Evolutionary conservation across 2,888 invertebrate genomes (phyloP).

Genomic region (Drosophila helvetica): DNA sequence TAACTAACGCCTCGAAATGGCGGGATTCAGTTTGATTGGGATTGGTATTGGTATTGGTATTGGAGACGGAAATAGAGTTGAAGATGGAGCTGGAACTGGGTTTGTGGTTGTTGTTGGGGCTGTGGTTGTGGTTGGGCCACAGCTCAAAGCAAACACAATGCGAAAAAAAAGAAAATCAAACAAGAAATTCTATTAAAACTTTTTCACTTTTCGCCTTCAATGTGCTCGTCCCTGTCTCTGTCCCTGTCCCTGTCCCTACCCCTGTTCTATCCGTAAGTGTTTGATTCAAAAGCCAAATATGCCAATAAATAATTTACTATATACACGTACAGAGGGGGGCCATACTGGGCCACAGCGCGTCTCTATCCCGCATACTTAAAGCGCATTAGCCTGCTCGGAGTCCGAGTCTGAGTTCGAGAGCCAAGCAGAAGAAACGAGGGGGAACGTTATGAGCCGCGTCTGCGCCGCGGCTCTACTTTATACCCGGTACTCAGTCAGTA

Average conservation of each 20-base stretch:
- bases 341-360: conserved; percentile 3
- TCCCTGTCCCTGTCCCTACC: background rate
- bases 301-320: conserved; percentile 75
- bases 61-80: background rate
- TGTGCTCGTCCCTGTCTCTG: conserved; percentile 3
- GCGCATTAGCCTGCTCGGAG: conserved; percentile 59
- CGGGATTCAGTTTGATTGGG: conserved; percentile 38
- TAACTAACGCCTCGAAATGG: conserved; percentile 38
- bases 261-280: conserved; percentile 13
- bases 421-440: background rate
- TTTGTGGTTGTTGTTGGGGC: background rate
- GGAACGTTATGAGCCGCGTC: no score
- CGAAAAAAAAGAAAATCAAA: conserved; percentile 33
- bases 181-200: conserved; percentile 76
- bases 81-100: background rate
- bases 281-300: conserved; percentile 72
- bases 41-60: conserved; percentile 16
- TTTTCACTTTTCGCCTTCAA: conserved; percentile 64
- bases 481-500: no score
- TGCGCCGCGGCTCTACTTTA: no score
- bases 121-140: background rate
- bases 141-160: conserved; percentile 30
- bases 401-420: conserved; percentile 4
- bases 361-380: conserved; percentile 50
- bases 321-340: conserved; percentile 11